Percentiles rank a stretch among this genome's conserved stretches.
phyloP scores from a whole-genome alignment of 2,113 vertebrate genomes.

The Sialia sialis region DNA sequence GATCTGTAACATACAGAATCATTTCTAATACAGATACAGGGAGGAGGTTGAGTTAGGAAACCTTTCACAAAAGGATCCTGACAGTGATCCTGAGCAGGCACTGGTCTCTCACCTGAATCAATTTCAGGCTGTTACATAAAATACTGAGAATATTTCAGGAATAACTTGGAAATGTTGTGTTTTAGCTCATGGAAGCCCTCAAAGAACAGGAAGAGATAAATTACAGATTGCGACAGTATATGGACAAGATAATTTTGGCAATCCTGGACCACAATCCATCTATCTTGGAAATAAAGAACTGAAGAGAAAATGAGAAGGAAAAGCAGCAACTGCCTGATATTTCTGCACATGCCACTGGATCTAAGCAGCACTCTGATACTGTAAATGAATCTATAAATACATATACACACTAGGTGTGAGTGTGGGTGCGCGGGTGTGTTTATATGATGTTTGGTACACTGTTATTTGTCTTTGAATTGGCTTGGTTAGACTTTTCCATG shows the following conservation, averaged over 20 bases:
- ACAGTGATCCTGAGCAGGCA: not conserved
- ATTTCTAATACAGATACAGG: not conserved
- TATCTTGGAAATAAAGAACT: constrained; percentile 96
- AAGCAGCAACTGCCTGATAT: constrained; percentile 43
- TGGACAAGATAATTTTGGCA: constrained; percentile 98
- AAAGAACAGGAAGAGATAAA: constrained; percentile 99
- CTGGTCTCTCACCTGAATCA: not conserved
- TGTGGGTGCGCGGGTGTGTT: constrained; percentile 53
- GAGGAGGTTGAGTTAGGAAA: not conserved
- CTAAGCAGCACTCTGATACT: constrained; percentile 57
- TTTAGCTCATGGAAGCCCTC: constrained; percentile 94
- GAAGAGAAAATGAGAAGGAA: constrained; percentile 41
- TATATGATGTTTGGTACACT: constrained; percentile 61
- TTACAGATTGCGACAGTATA: constrained; percentile 90
- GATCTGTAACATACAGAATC: not conserved
- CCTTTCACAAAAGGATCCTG: not conserved
- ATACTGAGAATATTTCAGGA: not conserved
- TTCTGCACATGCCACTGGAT: constrained; percentile 43
- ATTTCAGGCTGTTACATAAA: not conserved
- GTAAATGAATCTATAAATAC: constrained; percentile 68
- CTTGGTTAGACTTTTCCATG: constrained; percentile 53
- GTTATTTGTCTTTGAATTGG: constrained; percentile 53
- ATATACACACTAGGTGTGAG: constrained; percentile 45
- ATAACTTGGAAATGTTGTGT: not conserved
- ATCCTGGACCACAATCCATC: constrained; percentile 98